A percentile compares a stretch with the other conserved stretches of the same genome.
phyloP scores from a whole-genome alignment of 2,113 vertebrate genomes.

The Solenodon paradoxus region DNA sequence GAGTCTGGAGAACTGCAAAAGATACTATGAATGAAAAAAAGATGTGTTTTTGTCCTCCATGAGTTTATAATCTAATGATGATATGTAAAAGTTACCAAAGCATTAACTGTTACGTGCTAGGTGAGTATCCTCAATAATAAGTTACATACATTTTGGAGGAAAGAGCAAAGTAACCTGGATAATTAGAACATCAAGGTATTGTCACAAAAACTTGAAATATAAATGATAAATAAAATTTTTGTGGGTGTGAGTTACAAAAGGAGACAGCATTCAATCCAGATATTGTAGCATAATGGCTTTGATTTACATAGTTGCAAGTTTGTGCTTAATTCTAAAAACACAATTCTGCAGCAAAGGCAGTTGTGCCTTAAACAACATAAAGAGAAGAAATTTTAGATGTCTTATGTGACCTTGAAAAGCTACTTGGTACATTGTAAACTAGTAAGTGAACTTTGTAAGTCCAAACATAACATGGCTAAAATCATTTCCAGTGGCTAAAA shows the following conservation, averaged over 20 bases:
- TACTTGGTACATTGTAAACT: background rate
- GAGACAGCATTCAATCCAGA: background rate
- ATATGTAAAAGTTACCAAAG: conserved; percentile 6
- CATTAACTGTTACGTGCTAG: conserved; percentile 13
- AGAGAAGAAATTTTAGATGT: background rate
- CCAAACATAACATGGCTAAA: background rate
- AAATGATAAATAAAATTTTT: conserved; percentile 45
- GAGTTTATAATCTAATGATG: background rate
- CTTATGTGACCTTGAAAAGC: background rate
- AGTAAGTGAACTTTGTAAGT: background rate
- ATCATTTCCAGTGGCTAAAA: background rate
- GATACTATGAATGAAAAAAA: background rate
- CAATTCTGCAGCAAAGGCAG: background rate
- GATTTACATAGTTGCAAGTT: conserved; percentile 43
- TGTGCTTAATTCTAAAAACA: background rate
- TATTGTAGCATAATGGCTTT: conserved; percentile 1
- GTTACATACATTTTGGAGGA: background rate
- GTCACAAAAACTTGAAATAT: conserved; percentile 18
- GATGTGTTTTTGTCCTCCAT: background rate
- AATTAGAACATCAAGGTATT: background rate
- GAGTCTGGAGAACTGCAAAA: background rate
- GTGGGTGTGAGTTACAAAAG: background rate
- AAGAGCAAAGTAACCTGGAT: conserved; percentile 24
- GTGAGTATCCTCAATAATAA: background rate
- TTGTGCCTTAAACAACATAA: background rate